Conservation (phyloP, 2,113 vertebrate genomes). For the Rhabdomys dilectus region DNA sequence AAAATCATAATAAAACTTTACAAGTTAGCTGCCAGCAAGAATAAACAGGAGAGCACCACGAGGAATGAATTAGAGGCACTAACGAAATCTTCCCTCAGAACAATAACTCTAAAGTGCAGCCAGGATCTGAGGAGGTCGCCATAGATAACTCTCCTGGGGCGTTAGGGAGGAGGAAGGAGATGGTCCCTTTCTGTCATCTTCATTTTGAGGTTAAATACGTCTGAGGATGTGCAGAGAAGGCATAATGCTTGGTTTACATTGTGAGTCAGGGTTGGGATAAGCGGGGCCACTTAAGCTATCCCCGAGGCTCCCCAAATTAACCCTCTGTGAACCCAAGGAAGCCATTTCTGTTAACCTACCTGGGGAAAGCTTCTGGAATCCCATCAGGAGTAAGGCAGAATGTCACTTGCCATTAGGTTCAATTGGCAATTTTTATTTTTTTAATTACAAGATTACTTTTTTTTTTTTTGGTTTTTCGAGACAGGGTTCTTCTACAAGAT, state of each 20-base stretch:
- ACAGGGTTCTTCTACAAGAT: not conserved
- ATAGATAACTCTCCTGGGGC: slow-evolving; percentile 86
- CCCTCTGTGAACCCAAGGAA: slow-evolving; percentile 85
- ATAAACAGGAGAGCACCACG: slow-evolving; percentile 91
- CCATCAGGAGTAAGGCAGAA: slow-evolving; percentile 82
- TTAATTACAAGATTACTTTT: slow-evolving; percentile 72
- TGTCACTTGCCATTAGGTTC: slow-evolving; percentile 86
- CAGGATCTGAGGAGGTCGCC: slow-evolving; percentile 88
- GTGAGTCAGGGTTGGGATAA: slow-evolving; percentile 82
- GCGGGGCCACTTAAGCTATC: slow-evolving; percentile 84
- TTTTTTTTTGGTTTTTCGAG: no score
- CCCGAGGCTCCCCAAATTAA: slow-evolving; percentile 86
- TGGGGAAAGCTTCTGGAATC: slow-evolving; percentile 74
- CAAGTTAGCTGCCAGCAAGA: slow-evolving; percentile 90
- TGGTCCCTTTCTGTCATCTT: slow-evolving; percentile 87
- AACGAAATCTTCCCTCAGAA: slow-evolving; percentile 91
- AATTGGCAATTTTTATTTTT: slow-evolving; percentile 37
- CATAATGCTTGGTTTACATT: slow-evolving; percentile 79
- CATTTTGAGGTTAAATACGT: slow-evolving; percentile 87
- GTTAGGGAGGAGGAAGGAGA: slow-evolving; percentile 87
- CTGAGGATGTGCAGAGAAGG: slow-evolving; percentile 87
- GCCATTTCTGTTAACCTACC: not conserved
- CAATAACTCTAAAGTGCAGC: slow-evolving; percentile 92
- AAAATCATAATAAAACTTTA: slow-evolving; percentile 91
- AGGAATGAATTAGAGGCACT: slow-evolving; percentile 91